phyloP scores from a whole-genome alignment of 2,113 vertebrate genomes.

The Nerophis lumbriciformis region DNA sequence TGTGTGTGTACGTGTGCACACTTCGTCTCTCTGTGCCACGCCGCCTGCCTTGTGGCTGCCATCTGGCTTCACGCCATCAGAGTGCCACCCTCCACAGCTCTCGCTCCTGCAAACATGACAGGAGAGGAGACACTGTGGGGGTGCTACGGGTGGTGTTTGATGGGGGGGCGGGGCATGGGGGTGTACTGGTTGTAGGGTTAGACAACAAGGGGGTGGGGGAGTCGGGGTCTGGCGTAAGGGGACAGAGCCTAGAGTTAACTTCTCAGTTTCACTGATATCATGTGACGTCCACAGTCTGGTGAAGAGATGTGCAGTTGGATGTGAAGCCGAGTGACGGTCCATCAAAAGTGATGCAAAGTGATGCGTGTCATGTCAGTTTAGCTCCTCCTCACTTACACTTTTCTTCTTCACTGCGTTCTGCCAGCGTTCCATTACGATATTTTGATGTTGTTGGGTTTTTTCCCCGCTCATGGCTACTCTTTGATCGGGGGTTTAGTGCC shows the following conservation, averaged over 20 bases:
- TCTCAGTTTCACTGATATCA: constrained; percentile 61
- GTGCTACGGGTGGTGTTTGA: not conserved
- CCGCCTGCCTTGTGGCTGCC: constrained; percentile 78
- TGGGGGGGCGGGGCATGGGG: not conserved
- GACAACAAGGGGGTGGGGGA: constrained; percentile 13
- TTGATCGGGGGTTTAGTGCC: not conserved
- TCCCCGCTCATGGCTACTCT: not conserved
- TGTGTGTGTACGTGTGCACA: constrained; percentile 46
- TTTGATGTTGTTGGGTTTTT: not conserved
- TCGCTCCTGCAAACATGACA: constrained; percentile 59
- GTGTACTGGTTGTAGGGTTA: not conserved
- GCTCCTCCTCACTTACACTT: constrained; percentile 14
- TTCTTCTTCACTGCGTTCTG: constrained; percentile 11
- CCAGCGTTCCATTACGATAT: constrained; percentile 5
- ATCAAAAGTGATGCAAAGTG: constrained; percentile 51
- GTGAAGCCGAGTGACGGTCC: constrained; percentile 52
- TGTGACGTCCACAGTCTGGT: constrained; percentile 65
- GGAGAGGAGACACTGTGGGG: constrained; percentile 25
- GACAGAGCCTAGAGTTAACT: constrained; percentile 54
- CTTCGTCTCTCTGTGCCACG: constrained; percentile 60
- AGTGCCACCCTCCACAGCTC: constrained; percentile 73
- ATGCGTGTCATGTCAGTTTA: constrained; percentile 44
- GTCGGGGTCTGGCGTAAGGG: not conserved
- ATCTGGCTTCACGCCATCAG: constrained; percentile 78
- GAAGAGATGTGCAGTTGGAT: constrained; percentile 48